phyloP scores from a whole-genome alignment of 2,113 vertebrate species.

The Microtus oregoni region DNA sequence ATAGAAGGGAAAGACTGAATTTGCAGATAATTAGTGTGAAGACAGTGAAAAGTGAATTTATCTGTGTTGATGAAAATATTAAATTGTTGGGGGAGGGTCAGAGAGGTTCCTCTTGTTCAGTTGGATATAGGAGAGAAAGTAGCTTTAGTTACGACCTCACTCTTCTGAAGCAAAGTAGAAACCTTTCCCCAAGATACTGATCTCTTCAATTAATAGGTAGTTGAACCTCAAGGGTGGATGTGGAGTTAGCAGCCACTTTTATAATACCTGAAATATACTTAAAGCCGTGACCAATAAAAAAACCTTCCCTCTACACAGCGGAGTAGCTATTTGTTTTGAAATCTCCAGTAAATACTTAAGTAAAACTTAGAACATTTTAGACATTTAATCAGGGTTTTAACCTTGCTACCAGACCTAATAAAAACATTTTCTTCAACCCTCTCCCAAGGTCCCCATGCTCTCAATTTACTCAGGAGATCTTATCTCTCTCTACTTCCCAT shows the following conservation, averaged over 20 bases:
- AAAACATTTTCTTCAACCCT: not conserved
- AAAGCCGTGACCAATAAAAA: not conserved
- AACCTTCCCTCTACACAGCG: not conserved
- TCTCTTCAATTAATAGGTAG: slow-evolving; percentile 42
- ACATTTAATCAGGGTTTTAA: slow-evolving; percentile 27
- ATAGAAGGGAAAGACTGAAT: slow-evolving; percentile 26
- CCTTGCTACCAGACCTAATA: not conserved
- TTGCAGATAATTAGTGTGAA: slow-evolving; percentile 18
- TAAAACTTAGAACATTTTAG: not conserved
- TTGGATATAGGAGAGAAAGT: slow-evolving; percentile 17
- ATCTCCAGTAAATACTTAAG: slow-evolving; percentile 29
- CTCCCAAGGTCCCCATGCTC: too few relatives aligned
- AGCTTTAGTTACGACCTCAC: not conserved
- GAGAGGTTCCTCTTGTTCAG: slow-evolving; percentile 22
- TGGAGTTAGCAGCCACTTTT: not conserved
- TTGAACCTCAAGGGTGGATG: not conserved
- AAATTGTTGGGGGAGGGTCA: slow-evolving; percentile 32
- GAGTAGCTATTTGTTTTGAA: slow-evolving; percentile 31
- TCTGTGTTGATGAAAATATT: slow-evolving; percentile 50
- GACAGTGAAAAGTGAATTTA: slow-evolving; percentile 38
- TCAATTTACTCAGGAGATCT: too few relatives aligned
- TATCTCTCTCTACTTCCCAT: too few relatives aligned
- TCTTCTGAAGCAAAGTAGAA: slow-evolving; percentile 12
- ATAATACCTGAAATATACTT: not conserved
- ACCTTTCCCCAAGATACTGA: slow-evolving; percentile 2